These are phyloP conservation scores for Lepidothrix coronata DNA, from an alignment of 2,113 vertebrate genomes.

Conservation along the genomic window DNA sequence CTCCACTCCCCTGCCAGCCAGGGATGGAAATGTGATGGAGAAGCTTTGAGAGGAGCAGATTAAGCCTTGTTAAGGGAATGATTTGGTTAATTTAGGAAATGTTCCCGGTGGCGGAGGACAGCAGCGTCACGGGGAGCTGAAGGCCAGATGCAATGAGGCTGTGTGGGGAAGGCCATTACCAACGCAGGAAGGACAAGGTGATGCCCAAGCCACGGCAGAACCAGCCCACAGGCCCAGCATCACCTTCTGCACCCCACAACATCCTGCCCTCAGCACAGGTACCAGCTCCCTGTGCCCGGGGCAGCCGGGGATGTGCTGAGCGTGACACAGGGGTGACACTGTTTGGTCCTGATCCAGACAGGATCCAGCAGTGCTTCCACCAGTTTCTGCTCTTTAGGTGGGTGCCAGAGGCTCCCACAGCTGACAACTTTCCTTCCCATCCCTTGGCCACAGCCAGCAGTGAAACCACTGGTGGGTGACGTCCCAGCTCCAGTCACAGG, in stretches of 20 bases:
- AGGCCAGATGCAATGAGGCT: neutral
- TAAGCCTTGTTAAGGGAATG: neutral
- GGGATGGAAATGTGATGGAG: neutral
- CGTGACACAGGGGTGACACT: rapidly evolving
- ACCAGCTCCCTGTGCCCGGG: rapidly evolving
- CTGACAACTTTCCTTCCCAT: rapidly evolving
- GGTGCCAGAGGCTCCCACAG: neutral
- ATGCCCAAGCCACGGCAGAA: neutral
- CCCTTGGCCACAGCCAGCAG: neutral
- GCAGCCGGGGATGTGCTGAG: rapidly evolving
- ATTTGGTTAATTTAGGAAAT: neutral
- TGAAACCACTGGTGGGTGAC: neutral
- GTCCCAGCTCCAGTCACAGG: neutral
- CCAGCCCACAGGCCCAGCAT: neutral
- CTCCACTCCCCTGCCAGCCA: neutral
- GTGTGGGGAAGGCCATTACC: neutral
- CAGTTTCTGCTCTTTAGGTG: neutral
- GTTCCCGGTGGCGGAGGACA: neutral
- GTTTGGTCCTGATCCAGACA: neutral
- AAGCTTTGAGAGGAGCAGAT: neutral
- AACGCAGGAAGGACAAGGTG: rapidly evolving
- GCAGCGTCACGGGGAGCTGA: rapidly evolving
- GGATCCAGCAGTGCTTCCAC: neutral
- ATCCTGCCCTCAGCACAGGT: neutral
- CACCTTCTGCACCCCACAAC: neutral